phyloP scores from a whole-genome alignment of 92 coral and sea anemone genomes.

The Phymanthus crucifer region DNA sequence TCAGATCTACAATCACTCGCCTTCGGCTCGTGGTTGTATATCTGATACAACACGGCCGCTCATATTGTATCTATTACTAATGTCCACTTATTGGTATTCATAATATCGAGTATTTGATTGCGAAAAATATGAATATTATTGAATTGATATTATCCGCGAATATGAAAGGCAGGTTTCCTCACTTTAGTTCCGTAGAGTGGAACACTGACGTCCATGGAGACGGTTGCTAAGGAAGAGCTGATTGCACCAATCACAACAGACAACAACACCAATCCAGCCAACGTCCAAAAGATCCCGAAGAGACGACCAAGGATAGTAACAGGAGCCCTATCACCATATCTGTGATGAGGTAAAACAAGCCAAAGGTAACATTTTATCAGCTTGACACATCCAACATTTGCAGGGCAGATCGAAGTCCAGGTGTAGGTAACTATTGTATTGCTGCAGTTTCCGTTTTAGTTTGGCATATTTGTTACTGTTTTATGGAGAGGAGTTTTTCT shows the following conservation, averaged over 20 bases:
- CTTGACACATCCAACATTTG: neutral
- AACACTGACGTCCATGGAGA: slow-evolving; percentile 30
- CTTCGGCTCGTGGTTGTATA: too few relatives aligned
- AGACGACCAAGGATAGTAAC: slow-evolving; percentile 50
- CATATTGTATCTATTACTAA: too few relatives aligned
- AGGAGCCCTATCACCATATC: slow-evolving; percentile 71
- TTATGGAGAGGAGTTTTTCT: too few relatives aligned
- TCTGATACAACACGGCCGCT: too few relatives aligned
- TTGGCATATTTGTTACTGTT: too few relatives aligned
- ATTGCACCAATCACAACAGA: slow-evolving; percentile 61
- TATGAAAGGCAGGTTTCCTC: neutral
- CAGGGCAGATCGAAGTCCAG: too few relatives aligned
- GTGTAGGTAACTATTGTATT: too few relatives aligned
- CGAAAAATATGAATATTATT: too few relatives aligned
- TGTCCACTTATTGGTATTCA: too few relatives aligned
- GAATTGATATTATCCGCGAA: neutral
- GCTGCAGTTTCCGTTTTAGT: too few relatives aligned
- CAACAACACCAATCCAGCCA: slow-evolving; percentile 51
- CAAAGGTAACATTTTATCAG: neutral
- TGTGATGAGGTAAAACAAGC: neutral
- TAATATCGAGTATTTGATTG: too few relatives aligned
- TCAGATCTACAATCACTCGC: too few relatives aligned
- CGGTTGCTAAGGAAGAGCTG: slow-evolving; percentile 46
- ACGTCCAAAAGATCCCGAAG: slow-evolving; percentile 59
- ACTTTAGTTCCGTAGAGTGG: slow-evolving; percentile 67